Percentiles rank a stretch among this genome's conserved stretches.
phyloP scores from a whole-genome alignment of 2,888 invertebrate genomes.

The Drosophila multiciliata region DNA sequence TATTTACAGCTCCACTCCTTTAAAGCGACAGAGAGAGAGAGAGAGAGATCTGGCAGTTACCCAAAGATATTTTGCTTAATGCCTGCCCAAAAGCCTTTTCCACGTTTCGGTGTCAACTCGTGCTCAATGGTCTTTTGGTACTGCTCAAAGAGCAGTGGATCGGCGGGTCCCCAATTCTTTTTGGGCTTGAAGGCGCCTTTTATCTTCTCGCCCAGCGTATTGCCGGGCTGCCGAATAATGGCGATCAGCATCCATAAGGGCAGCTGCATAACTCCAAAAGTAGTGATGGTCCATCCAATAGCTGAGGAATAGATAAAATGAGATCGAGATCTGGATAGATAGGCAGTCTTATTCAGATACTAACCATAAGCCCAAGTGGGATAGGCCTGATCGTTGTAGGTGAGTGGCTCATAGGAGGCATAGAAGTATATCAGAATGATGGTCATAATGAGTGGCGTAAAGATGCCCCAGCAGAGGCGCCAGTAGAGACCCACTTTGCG shows the following conservation, averaged over 20 bases:
- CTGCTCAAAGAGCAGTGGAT: slow-evolving; percentile 85
- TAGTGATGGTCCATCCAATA: slow-evolving; percentile 86
- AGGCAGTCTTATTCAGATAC: slow-evolving; percentile 27
- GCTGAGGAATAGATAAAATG: slow-evolving; percentile 47
- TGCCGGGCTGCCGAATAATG: slow-evolving; percentile 80
- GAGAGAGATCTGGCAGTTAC: slow-evolving; percentile 51
- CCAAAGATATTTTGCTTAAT: slow-evolving; percentile 82
- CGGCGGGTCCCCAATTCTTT: slow-evolving; percentile 87
- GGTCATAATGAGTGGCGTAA: slow-evolving; percentile 90
- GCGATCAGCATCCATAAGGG: slow-evolving; percentile 84
- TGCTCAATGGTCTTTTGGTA: slow-evolving; percentile 85
- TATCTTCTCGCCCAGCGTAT: slow-evolving; percentile 81
- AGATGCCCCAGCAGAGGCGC: slow-evolving; percentile 91
- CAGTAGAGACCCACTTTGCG: slow-evolving; percentile 90
- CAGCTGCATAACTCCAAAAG: slow-evolving; percentile 86
- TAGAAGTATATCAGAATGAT: slow-evolving; percentile 90
- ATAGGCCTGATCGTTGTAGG: slow-evolving; percentile 87
- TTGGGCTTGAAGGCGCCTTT: slow-evolving; percentile 85
- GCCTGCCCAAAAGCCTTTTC: slow-evolving; percentile 68
- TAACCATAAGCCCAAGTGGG: slow-evolving; percentile 88
- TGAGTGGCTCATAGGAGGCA: slow-evolving; percentile 87
- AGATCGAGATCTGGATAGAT: neutral
- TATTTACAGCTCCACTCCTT: slow-evolving; percentile 19
- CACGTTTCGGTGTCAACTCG: slow-evolving; percentile 66
- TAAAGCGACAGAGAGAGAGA: neutral